Base-by-base conservation (phyloP, 2,113 vertebrate species). In the Pipa parva region DNA sequence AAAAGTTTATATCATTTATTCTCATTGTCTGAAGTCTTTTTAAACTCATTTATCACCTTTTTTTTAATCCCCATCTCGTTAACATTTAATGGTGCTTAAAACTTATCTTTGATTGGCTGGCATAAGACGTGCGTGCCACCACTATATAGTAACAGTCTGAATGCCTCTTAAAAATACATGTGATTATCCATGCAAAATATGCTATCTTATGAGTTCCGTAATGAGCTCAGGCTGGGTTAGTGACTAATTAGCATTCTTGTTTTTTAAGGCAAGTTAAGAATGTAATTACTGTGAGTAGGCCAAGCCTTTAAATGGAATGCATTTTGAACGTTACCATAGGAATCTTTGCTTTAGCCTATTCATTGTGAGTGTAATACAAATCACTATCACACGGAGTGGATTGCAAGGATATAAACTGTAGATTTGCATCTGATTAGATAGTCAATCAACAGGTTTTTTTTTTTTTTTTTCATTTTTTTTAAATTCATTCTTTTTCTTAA, bases 331-430 rank as follows among this genome's bases (percentile, higher is more conserved):
- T 89, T 91, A 89, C 85, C 81, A 82, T 87, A 83, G 87, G 92
- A 91, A 93, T 92, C 85, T 72, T 79, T 77, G 75, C 78, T 81
- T n/a, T 60, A 77, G 81, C 77, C 84, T 83, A 85, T 86, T 90
- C 88, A 92, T 92, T 89, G 80, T 48, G 51, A 80, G 77, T 67
- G 80, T 90, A 83, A 83, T 83, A 81, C 86, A 97, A 95, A 97
- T 95, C 91, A 89, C 82, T 89, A 90, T 95, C 94, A 97, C 93
- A 94, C 89, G 92, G 90, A 93, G 95, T 74, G 92, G 94, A 95
- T 95, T 92, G 90, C 81, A 81, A 83, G 84, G 88, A 88, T 87
- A 88, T 83, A 85, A 82, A 82, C 87, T 81, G 82, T 75, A 81
- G 83, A 81, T 83, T 86, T 85, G 77, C 82, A 85, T 83, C 82